Base-by-base conservation (phyloP, 2,888 invertebrate genomes). In the Lasioglossum pauxillum region DNA sequence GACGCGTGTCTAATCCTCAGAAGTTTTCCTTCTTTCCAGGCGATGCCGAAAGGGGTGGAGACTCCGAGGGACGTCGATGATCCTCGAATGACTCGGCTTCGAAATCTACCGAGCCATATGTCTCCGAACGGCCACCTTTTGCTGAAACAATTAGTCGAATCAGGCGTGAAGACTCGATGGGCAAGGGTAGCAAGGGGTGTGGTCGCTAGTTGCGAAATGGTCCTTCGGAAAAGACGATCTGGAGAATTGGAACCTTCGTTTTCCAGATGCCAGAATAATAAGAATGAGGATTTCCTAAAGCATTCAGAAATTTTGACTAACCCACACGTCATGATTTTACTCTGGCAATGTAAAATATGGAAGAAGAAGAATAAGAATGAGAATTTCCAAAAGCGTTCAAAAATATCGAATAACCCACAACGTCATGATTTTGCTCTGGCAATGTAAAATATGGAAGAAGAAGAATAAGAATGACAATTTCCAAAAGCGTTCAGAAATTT, bases 181-280 rank as follows among this genome's bases (percentile, higher is more conserved):
- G 86, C 88, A 88, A 91, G 91, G 92, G 92, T 92, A 91, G 92
- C 89, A 76, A 81, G 87, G 91, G 93, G 93, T 92, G 93, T 93
- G 92, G 93, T 91, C 89, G 88, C 91, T 93, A 94, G 93, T 94
- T 94, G 93, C 92, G 89, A 93, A 93, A 92, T 88, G 87, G 86
- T 88, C 85, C 79, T 76, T 35, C 16, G 71, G 67, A 74, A 72
- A 49, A 27, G 72, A 57, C 41, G 74, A 60, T 44, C 69, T 3
- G 38, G 23, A 35, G 4, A 38, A 49, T 38, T 41, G 8, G 69
- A 46, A 57, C 73, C 74, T 83, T 78, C 92, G 92, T 89, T 84
- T 75, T 77, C 90, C 92, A 92, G 88, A 92, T 49, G 49, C 19
- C 5, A 38, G 38, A 5, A 38, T 7, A 23, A 53, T 2, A 23